These are phyloP conservation scores for Drosophila fungiperda DNA, from an alignment of 2,888 invertebrate genomes.

Conservation along the genomic window DNA sequence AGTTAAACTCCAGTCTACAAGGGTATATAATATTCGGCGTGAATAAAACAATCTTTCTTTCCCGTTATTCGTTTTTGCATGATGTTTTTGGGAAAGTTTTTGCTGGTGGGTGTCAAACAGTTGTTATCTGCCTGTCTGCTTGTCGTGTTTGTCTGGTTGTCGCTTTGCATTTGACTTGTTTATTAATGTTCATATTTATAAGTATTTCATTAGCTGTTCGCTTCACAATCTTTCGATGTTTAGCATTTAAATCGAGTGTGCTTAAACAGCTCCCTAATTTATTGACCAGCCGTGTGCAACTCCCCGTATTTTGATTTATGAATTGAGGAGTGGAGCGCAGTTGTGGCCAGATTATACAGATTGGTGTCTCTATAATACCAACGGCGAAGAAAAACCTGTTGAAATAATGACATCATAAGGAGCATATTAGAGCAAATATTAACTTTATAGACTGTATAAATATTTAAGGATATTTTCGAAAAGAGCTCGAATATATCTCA, in stretches of 20 bases:
- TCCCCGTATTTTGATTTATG: constrained; percentile 66
- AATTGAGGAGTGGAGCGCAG: constrained; percentile 44
- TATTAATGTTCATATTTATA: constrained; percentile 39
- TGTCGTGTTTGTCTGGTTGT: constrained; percentile 22
- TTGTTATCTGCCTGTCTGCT: constrained; percentile 25
- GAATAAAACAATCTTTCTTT: background rate
- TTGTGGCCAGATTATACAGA: constrained; percentile 26
- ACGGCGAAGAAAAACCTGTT: background rate
- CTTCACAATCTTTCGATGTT: constrained; percentile 30
- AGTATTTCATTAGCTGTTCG: constrained; percentile 1
- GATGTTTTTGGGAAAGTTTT: constrained; percentile 17
- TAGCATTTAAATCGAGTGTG: constrained; percentile 43
- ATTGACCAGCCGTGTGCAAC: constrained; percentile 58
- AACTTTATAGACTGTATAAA: background rate
- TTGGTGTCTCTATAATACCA: constrained; percentile 16
- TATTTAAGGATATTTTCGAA: background rate
- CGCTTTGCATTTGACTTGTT: constrained; percentile 45
- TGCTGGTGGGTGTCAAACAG: constrained; percentile 52
- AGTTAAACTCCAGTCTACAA: background rate
- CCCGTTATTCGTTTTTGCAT: background rate
- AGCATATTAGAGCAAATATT: background rate
- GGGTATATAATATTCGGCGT: background rate
- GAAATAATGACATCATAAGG: background rate
- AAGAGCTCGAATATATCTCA: background rate
- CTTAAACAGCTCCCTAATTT: constrained; percentile 50